These are phyloP conservation scores for Lacerta agilis DNA, from an alignment of 2,797 vertebrate genomes.

Conservation along the genomic window DNA sequence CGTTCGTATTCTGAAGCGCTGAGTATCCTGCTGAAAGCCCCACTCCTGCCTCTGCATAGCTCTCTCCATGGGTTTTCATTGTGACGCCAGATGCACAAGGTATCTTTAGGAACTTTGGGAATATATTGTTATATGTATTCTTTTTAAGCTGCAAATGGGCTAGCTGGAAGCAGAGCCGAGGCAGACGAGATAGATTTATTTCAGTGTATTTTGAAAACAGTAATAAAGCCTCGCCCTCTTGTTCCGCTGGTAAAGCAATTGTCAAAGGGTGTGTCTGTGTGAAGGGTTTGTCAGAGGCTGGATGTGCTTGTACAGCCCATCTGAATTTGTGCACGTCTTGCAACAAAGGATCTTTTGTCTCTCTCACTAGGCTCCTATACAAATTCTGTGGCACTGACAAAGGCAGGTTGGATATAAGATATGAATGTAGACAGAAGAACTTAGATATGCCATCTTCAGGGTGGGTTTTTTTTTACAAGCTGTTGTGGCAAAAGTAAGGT, in stretches of 20 bases:
- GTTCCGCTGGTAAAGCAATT: not conserved
- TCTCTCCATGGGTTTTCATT: too few relatives aligned
- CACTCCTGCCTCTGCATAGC: too few relatives aligned
- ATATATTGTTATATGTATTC: too few relatives aligned
- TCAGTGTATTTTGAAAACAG: not conserved
- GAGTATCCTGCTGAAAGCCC: too few relatives aligned
- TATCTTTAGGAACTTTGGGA: too few relatives aligned
- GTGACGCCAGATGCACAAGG: too few relatives aligned
- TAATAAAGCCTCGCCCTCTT: not conserved
- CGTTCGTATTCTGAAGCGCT: too few relatives aligned
- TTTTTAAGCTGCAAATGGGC: too few relatives aligned
- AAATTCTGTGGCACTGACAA: not conserved
- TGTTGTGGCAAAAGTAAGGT: not conserved
- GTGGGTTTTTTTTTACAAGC: not conserved
- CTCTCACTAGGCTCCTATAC: not conserved
- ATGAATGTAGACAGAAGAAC: not conserved
- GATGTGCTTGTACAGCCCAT: not conserved
- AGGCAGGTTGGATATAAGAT: not conserved
- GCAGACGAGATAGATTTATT: not conserved
- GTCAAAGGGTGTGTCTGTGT: not conserved
- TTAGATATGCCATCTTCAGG: not conserved
- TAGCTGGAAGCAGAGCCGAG: not conserved
- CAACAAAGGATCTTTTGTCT: not conserved
- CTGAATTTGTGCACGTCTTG: not conserved
- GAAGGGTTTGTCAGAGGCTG: not conserved